phyloP scores from a whole-genome alignment of 2,888 invertebrate species.

The Lottia scabra region DNA sequence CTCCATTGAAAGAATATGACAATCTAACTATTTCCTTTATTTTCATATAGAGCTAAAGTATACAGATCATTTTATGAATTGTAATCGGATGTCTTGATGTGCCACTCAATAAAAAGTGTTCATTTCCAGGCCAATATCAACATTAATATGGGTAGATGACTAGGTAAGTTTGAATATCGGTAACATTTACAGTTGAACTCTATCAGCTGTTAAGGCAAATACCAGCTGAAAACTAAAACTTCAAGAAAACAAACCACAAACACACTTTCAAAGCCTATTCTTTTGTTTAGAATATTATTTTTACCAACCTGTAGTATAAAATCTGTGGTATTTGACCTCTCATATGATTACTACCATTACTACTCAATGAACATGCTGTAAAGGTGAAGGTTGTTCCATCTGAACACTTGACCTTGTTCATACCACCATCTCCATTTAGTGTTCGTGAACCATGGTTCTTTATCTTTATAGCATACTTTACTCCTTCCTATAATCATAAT shows the following conservation, averaged over 20 bases:
- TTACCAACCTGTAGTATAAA: slow-evolving; percentile 82
- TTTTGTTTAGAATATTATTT: too few relatives aligned
- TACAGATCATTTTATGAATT: too few relatives aligned
- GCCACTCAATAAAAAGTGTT: not conserved
- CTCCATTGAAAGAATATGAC: too few relatives aligned
- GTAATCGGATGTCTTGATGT: too few relatives aligned
- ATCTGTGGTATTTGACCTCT: slow-evolving; percentile 95
- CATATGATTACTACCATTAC: slow-evolving; percentile 95
- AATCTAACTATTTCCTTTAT: too few relatives aligned
- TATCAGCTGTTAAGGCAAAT: too few relatives aligned
- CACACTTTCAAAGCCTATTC: too few relatives aligned
- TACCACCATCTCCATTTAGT: slow-evolving; percentile 93
- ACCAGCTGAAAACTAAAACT: too few relatives aligned
- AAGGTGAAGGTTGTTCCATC: slow-evolving; percentile 93
- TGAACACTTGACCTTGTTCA: slow-evolving; percentile 88
- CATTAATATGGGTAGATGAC: not conserved
- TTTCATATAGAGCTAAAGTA: too few relatives aligned
- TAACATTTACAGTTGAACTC: too few relatives aligned
- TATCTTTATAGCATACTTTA: slow-evolving; percentile 88
- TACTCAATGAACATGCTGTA: slow-evolving; percentile 90
- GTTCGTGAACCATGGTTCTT: slow-evolving; percentile 93
- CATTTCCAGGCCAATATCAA: not conserved
- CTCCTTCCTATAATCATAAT: slow-evolving; percentile 77
- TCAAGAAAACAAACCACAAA: too few relatives aligned
- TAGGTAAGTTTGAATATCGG: too few relatives aligned